Conservation (phyloP, 2,113 vertebrate genomes). For the Caloenas nicobarica region DNA sequence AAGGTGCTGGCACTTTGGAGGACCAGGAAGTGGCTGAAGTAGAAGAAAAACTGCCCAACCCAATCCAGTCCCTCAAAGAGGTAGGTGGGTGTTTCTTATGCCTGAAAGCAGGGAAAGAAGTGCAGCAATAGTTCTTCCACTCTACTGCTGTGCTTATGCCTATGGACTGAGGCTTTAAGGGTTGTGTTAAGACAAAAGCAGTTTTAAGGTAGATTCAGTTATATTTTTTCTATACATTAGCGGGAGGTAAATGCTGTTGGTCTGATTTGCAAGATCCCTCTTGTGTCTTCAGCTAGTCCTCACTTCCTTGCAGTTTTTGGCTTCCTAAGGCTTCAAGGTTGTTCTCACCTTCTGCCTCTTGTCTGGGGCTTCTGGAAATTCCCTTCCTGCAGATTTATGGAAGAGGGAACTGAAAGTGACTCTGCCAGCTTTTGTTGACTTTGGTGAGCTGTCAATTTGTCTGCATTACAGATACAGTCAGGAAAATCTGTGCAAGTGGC, state of each 20-base stretch:
- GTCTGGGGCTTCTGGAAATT: background rate
- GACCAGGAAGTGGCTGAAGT: conserved; percentile 9
- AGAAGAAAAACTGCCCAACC: conserved; percentile 45
- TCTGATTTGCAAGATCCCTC: background rate
- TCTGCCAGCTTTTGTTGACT: background rate
- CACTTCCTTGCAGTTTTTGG: background rate
- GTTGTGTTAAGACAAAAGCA: background rate
- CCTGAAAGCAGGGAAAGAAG: background rate
- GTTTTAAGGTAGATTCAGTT: background rate
- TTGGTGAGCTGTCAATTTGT: background rate
- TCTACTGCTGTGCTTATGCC: background rate
- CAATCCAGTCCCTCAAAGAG: conserved; percentile 45
- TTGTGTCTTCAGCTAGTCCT: background rate
- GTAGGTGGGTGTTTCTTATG: conserved; percentile 17
- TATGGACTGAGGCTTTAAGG: background rate
- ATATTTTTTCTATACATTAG: background rate
- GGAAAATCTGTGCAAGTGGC: background rate
- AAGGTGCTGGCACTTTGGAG: background rate
- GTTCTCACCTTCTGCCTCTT: background rate
- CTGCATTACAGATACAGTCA: background rate
- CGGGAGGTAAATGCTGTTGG: background rate
- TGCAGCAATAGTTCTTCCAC: background rate
- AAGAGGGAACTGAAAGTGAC: background rate
- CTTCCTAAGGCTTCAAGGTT: background rate
- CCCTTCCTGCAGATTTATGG: background rate